Percentiles rank a stretch among this genome's conserved stretches.
These are phyloP conservation scores for Scortum barcoo DNA, from an alignment of 2,113 vertebrate species.

Conservation along the genomic window DNA sequence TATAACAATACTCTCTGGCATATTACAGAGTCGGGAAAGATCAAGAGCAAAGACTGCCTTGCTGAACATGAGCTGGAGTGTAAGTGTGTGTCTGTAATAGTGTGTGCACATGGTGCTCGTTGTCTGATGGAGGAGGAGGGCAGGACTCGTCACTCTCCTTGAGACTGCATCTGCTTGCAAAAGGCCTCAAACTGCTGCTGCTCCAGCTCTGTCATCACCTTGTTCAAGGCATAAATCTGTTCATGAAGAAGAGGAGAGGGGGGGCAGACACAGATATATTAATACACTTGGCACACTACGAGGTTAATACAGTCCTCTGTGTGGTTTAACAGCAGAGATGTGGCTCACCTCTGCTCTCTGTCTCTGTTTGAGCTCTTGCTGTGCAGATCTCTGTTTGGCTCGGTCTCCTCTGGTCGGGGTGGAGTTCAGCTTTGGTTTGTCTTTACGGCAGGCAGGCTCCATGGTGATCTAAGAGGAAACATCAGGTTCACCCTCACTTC, in stretches of 20 bases:
- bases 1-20: constrained; percentile 9
- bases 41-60: not conserved
- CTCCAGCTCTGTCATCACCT: constrained; percentile 97
- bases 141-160: constrained; percentile 87
- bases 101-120: not conserved
- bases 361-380: constrained; percentile 94
- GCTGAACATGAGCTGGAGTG: not conserved
- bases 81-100: not conserved
- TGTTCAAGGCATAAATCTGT: constrained; percentile 96
- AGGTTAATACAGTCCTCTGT: not conserved
- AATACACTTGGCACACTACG: not conserved
- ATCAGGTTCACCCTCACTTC: not conserved
- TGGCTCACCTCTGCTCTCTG: constrained; percentile 91
- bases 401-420: constrained; percentile 89
- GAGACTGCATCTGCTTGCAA: constrained; percentile 95
- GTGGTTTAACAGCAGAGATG: not conserved
- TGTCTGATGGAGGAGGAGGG: not conserved
- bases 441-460: constrained; percentile 90
- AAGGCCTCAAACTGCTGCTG: constrained; percentile 98
- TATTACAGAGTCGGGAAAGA: not conserved
- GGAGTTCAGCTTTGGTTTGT: constrained; percentile 89
- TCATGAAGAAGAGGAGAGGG: not conserved
- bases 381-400: constrained; percentile 91
- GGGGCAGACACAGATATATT: not conserved
- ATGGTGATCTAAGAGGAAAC: constrained; percentile 71